A percentile compares a stretch with the other conserved stretches of the same genome.
phyloP scores from a whole-genome alignment of 2,113 vertebrate species.

The Eudyptes chrysolophus region DNA sequence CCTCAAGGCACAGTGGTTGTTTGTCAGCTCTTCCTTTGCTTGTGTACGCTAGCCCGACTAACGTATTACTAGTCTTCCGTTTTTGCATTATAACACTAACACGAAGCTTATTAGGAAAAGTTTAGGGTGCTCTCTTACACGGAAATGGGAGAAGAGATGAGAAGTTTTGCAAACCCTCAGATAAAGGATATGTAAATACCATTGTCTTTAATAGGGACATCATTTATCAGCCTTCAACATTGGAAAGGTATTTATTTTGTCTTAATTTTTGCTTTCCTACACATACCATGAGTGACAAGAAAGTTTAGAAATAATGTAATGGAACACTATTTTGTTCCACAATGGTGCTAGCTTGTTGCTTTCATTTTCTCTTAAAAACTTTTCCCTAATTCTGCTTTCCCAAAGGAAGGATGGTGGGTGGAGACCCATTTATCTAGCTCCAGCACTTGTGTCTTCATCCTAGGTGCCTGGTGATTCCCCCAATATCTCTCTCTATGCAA shows the following conservation, averaged over 20 bases:
- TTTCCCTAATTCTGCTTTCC: not conserved
- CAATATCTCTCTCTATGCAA: not conserved
- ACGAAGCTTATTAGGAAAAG: not conserved
- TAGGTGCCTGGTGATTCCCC: not conserved
- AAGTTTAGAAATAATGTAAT: not conserved
- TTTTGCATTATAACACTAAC: not conserved
- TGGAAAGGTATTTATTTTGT: not conserved
- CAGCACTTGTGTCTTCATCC: not conserved
- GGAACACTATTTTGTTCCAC: not conserved
- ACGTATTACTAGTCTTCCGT: not conserved
- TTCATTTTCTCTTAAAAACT: not conserved
- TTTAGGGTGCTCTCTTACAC: not conserved
- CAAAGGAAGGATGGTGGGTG: not conserved
- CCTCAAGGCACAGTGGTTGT: not conserved
- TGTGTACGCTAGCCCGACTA: fast-evolving
- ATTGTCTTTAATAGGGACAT: not conserved
- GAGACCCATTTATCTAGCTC: not conserved
- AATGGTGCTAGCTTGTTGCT: not conserved
- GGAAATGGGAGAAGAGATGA: not conserved
- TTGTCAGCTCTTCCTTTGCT: not conserved
- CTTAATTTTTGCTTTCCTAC: not conserved
- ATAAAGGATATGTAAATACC: not conserved
- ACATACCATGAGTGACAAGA: not conserved
- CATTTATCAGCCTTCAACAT: not conserved
- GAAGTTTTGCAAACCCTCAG: not conserved